Base-by-base conservation (phyloP, 2,888 invertebrate species). In the Margaritifera margaritifera region DNA sequence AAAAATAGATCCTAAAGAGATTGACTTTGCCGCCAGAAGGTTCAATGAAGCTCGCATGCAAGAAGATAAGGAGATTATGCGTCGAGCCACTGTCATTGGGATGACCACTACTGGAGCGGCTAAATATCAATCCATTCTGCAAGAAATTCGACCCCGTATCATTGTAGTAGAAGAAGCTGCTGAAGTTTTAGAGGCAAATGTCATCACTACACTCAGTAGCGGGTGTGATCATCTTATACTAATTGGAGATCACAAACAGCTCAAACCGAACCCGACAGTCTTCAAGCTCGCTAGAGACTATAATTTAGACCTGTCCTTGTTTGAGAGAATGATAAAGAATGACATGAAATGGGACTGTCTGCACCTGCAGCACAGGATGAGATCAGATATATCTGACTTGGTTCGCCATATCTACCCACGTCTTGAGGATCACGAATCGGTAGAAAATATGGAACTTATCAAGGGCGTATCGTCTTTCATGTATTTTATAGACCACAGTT, bases 141-240 rank as follows among this genome's bases (percentile, higher is more conserved):
- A 11, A 75, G 77, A 81, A 42, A 82, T 91, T 27, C 77, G 86
- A n/a, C 89, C 90, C 8, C 80, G 83, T 50, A 87, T 90, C 61
- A 86, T 91, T 20, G 87, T 92, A 22, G 94, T 96, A 2, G 96
- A 96, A 89, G 97, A 97, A 90, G 96, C 96, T 0, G 96, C 95
- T 0, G 96, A 96, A 90, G 94, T 96, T 0, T 89, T 96, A 51
- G 97, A 97, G 87, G 92, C 94, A 0, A 96, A 96, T 85, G 93
- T 96, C 19, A 90, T 96, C 0, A 93, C 94, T 0, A 93, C 95
- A 0, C 90, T 96, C 24, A 94, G 94, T 0, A 89, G 92, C 27
- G 89, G 92, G 59, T 94, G 95, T 74, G 91, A 96, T 86, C 96
- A 97, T 87, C 91, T 95, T 1, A 94, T 97, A 82, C 92, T 96